Conservation (phyloP, 2,113 vertebrate species). For the Calidris pygmaea region DNA sequence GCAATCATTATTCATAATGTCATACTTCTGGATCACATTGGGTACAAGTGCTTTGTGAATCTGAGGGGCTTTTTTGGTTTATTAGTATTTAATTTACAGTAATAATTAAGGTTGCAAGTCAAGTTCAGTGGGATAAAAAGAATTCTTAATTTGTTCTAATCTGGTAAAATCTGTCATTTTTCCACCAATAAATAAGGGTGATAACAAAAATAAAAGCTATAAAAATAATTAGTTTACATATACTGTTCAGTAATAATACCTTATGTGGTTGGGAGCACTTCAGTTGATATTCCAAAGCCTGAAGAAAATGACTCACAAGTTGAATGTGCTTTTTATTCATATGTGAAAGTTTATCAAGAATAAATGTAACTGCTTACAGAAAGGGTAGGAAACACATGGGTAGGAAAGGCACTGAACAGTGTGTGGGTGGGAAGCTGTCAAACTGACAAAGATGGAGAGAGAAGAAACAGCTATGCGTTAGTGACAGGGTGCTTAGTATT, state of each 20-base stretch:
- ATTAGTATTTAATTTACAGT: background rate
- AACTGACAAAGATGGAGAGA: background rate
- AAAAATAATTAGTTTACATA: background rate
- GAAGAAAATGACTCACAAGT: constrained; percentile 3
- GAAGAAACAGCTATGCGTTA: background rate
- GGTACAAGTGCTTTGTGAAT: background rate
- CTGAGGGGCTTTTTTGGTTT: rapidly evolving
- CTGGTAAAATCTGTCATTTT: background rate
- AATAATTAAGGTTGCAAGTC: background rate
- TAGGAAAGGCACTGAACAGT: constrained; percentile 8
- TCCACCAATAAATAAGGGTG: background rate
- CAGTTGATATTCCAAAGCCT: background rate
- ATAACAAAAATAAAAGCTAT: background rate
- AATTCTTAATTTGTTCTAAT: background rate
- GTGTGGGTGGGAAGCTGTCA: constrained; percentile 21
- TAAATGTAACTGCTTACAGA: background rate
- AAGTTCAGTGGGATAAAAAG: background rate
- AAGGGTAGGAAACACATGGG: constrained; percentile 5
- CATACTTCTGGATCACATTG: background rate
- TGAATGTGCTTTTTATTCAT: background rate
- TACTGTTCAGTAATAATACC: background rate
- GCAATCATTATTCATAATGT: background rate
- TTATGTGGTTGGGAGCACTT: background rate
- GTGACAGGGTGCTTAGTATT: constrained; percentile 36
- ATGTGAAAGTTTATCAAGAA: background rate